Percentiles rank a stretch among this genome's conserved stretches.
These are phyloP conservation scores for Gastracanthus pulcherrimus DNA, from an alignment of 2,888 invertebrate species.

Conservation along the genomic window DNA sequence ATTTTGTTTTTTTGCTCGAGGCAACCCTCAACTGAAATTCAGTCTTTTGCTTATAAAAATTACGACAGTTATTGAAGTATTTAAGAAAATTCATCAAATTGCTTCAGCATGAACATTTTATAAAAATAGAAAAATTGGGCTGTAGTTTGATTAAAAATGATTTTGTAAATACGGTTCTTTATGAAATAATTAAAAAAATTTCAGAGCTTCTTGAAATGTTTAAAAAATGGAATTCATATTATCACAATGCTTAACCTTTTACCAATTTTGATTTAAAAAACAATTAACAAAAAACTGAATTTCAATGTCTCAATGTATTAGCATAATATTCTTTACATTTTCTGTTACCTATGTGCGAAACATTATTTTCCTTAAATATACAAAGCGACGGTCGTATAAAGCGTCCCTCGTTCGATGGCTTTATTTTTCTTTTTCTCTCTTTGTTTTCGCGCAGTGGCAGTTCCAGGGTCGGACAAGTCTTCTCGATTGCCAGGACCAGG, in stretches of 20 bases:
- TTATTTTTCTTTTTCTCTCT: conserved; percentile 7
- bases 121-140: conserved; percentile 5
- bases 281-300: conserved; percentile 30
- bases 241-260: too few species aligned
- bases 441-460: conserved; percentile 28
- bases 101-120: neutral
- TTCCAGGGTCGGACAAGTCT: conserved; percentile 31
- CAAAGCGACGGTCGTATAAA: conserved; percentile 1
- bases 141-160: neutral
- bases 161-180: too few species aligned
- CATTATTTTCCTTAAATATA: neutral
- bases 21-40: conserved; percentile 1
- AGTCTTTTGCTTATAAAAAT: conserved; percentile 4
- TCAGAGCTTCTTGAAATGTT: neutral
- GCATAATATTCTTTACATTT: neutral
- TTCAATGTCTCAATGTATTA: neutral
- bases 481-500: conserved; percentile 32
- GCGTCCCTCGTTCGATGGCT: neutral
- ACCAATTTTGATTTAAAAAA: neutral
- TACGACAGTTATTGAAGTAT: neutral
- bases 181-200: too few species aligned
- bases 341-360: neutral
- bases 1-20: neutral
- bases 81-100: neutral
- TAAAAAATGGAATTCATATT: neutral